phyloP scores from a whole-genome alignment of 2,797 vertebrate genomes.

The Xenopus petersii region DNA sequence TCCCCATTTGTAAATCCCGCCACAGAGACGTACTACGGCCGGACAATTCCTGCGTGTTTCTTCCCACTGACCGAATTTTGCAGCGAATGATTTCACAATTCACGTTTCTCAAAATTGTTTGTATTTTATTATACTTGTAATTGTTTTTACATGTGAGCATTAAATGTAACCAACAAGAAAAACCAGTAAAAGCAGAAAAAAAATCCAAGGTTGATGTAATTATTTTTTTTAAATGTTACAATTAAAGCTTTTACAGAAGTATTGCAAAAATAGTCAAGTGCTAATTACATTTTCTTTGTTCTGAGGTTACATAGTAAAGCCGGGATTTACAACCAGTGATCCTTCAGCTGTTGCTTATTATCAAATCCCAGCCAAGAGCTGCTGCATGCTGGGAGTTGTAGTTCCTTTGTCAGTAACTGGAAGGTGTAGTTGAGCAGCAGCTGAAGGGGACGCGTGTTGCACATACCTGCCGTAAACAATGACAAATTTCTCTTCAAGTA shows the following conservation, averaged over 20 bases:
- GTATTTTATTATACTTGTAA: neutral
- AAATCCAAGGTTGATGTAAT: conserved; percentile 26
- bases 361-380: too few species aligned
- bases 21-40: too few species aligned
- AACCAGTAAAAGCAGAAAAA: conserved; percentile 53
- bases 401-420: too few species aligned
- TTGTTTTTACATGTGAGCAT: conserved; percentile 55
- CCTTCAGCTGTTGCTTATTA: too few species aligned
- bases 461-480: conserved; percentile 26
- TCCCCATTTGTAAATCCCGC: too few species aligned
- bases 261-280: conserved; percentile 36
- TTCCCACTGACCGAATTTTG: too few species aligned
- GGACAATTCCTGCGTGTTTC: too few species aligned
- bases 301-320: conserved; percentile 48
- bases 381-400: too few species aligned
- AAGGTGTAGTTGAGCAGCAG: too few species aligned
- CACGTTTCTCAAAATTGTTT: conserved; percentile 22
- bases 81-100: conserved; percentile 20
- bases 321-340: too few species aligned
- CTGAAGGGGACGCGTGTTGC: too few species aligned
- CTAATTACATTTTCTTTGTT: conserved; percentile 38
- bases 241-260: neutral
- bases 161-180: conserved; percentile 54
- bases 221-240: too few species aligned
- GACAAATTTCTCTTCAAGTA: conserved; percentile 34